A percentile compares a stretch with the other conserved stretches of the same genome.
These are phyloP conservation scores for Strigops habroptila DNA, from an alignment of 2,113 vertebrate species.

Conservation along the genomic window DNA sequence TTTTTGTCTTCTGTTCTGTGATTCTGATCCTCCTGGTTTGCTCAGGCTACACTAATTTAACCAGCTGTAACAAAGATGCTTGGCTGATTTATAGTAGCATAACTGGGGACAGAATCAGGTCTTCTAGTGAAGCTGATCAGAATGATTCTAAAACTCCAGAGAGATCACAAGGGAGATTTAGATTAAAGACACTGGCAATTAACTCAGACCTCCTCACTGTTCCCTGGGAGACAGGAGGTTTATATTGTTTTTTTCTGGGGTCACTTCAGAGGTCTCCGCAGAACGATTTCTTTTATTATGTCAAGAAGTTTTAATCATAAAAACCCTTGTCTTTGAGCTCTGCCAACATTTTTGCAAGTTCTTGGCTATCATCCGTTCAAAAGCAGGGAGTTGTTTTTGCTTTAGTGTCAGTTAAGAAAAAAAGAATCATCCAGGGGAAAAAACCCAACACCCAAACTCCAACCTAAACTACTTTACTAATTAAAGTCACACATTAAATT, in stretches of 20 bases:
- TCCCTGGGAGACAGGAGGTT: slow-evolving; percentile 20
- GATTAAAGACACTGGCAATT: slow-evolving; percentile 23
- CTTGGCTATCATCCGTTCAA: neutral
- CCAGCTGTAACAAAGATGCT: neutral
- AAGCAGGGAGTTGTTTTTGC: neutral
- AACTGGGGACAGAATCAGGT: slow-evolving; percentile 3
- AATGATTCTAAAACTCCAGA: neutral
- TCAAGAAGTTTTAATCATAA: slow-evolving; percentile 9
- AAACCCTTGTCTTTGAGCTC: neutral
- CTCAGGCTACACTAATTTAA: neutral
- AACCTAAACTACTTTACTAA: neutral
- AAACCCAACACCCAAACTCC: neutral
- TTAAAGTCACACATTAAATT: neutral
- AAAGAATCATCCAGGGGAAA: neutral
- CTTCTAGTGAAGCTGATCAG: slow-evolving; percentile 25
- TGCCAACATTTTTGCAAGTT: slow-evolving; percentile 7
- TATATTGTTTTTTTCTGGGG: neutral
- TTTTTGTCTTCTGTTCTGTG: neutral
- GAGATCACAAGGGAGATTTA: neutral
- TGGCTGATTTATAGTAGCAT: neutral
- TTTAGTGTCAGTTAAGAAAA: neutral
- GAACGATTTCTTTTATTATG: neutral
- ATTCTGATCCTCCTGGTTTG: neutral
- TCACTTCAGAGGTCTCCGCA: neutral
- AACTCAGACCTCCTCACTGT: slow-evolving; percentile 13